phyloP scores from a whole-genome alignment of 2,888 invertebrate species.

The Corbicula japonica region DNA sequence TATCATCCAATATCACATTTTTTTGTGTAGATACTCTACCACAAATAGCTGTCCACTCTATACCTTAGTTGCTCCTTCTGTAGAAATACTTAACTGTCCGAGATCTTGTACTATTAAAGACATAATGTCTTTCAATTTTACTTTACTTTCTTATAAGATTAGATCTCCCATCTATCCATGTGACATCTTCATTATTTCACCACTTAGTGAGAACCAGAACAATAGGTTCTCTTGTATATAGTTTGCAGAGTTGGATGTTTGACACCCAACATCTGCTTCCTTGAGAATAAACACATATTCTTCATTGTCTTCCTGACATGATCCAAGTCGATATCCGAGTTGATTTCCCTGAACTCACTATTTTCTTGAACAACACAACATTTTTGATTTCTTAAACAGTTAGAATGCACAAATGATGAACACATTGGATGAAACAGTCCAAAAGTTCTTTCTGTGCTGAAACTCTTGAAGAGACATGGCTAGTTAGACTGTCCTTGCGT shows the following conservation, averaged over 20 bases:
- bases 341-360: slow-evolving; percentile 45
- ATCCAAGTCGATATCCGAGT: too few species aligned
- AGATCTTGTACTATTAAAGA: slow-evolving; percentile 7
- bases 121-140: too few species aligned
- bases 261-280: slow-evolving; percentile 18
- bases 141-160: too few species aligned
- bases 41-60: slow-evolving; percentile 16
- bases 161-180: slow-evolving; percentile 24
- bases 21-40: slow-evolving; percentile 8
- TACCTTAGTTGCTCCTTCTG: slow-evolving; percentile 30
- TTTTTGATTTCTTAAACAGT: slow-evolving; percentile 45
- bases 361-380: slow-evolving; percentile 22
- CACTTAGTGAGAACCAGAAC: slow-evolving; percentile 12
- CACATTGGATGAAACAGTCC: slow-evolving; percentile 27
- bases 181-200: slow-evolving; percentile 21
- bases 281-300: too few species aligned
- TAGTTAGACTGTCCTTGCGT: slow-evolving; percentile 19
- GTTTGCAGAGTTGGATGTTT: slow-evolving; percentile 32
- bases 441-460: not conserved
- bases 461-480: slow-evolving; percentile 27
- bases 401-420: slow-evolving; percentile 61
- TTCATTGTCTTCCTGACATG: too few species aligned
- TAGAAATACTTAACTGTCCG: slow-evolving; percentile 8
- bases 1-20: slow-evolving; percentile 14
- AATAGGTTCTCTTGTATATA: slow-evolving; percentile 5